Conservation (phyloP, 2,888 invertebrate species). For the Dysmachus trigonus region DNA sequence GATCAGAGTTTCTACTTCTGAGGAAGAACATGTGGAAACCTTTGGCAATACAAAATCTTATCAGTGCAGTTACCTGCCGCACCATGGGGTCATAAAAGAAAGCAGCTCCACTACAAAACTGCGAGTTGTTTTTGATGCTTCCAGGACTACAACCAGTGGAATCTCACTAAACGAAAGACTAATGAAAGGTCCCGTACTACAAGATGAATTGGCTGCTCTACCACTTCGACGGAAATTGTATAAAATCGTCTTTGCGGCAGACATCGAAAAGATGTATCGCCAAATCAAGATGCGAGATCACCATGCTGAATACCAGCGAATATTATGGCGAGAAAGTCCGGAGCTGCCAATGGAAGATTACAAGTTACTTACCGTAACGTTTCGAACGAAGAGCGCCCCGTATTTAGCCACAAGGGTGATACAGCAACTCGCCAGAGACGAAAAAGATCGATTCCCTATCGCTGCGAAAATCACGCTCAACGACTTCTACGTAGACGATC, state of each 20-base stretch:
- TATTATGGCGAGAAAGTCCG: constrained; percentile 47
- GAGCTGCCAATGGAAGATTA: constrained; percentile 32
- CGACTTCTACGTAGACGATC: background rate
- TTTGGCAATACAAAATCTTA: background rate
- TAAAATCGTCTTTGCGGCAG: constrained; percentile 46
- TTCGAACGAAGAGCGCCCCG: constrained; percentile 46
- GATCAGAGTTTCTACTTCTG: constrained; percentile 13
- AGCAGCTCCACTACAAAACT: background rate
- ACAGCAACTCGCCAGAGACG: constrained; percentile 23
- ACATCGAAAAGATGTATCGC: constrained; percentile 51
- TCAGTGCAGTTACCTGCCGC: constrained; percentile 16
- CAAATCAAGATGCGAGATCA: background rate
- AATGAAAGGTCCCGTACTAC: constrained; percentile 47
- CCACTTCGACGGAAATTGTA: background rate
- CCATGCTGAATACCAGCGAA: constrained; percentile 47
- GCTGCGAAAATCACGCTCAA: background rate
- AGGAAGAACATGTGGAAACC: background rate
- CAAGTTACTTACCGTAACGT: constrained; percentile 44
- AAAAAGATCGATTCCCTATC: background rate
- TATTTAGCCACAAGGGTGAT: constrained; percentile 45
- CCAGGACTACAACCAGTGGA: background rate
- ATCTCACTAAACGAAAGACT: constrained; percentile 40
- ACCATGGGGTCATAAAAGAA: constrained; percentile 12
- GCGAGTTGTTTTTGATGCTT: constrained; percentile 38
- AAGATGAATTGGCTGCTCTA: constrained; percentile 46